Percentiles rank a stretch among this genome's conserved stretches.
Conservation (phyloP, 2,797 vertebrate genomes). For the Luscinia luscinia region DNA sequence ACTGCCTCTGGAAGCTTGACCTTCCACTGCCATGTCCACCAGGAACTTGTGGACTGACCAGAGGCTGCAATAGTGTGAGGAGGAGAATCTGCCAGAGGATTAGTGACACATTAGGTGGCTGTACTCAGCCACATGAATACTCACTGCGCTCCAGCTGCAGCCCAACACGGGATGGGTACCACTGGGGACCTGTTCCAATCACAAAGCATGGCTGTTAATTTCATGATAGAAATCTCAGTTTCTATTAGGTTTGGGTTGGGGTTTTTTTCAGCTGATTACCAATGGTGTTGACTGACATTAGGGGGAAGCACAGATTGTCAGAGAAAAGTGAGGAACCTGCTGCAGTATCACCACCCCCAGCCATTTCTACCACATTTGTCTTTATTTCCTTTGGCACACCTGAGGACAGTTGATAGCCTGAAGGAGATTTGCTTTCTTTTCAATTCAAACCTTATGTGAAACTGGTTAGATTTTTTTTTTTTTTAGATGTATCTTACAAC, state of each 20-base stretch:
- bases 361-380: neutral
- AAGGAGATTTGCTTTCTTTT: neutral
- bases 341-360: neutral
- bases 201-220: slow-evolving; percentile 41
- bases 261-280: neutral
- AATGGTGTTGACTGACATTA: neutral
- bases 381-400: neutral
- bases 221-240: neutral
- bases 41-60: neutral
- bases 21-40: neutral
- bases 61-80: neutral
- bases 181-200: slow-evolving; percentile 73
- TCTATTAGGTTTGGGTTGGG: neutral
- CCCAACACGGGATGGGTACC: slow-evolving; percentile 79
- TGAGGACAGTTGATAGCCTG: neutral
- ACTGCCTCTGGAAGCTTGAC: neutral
- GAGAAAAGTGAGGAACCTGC: neutral
- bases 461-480: neutral
- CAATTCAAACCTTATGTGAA: neutral
- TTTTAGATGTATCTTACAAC: neutral
- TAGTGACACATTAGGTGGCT: neutral
- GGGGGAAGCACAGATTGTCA: neutral
- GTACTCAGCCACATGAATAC: slow-evolving; percentile 11
- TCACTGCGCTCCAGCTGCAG: slow-evolving; percentile 78
- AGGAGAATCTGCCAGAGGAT: neutral